Evolutionary conservation across 1,140 invertebrate species (phyloP).

Genomic region (Acromyrmex echinatior): DNA sequence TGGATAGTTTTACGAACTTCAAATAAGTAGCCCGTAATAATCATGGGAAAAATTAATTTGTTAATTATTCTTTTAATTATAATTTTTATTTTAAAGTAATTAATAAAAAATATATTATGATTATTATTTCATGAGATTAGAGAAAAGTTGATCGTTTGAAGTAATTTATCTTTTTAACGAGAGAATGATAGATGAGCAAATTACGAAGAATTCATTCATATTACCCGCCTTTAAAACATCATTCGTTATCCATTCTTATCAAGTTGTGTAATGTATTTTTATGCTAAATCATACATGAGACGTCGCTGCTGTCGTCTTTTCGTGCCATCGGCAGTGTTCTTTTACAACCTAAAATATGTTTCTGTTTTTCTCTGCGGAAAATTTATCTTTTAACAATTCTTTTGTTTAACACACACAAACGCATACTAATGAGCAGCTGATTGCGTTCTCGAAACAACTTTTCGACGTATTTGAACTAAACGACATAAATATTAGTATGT

Average conservation of each 20-base stretch:
- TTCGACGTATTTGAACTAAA: not conserved
- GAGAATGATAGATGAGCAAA: not conserved
- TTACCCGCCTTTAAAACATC: not conserved
- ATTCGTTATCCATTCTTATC: conserved; percentile 23
- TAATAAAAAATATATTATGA: too few species aligned
- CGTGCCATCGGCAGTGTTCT: not conserved
- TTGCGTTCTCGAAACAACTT: not conserved
- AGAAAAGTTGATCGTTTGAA: too few species aligned
- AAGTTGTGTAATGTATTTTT: not conserved
- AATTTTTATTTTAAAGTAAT: too few species aligned
- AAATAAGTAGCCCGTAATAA: not conserved
- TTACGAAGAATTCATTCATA: not conserved
- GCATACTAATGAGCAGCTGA: not conserved
- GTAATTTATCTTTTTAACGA: not conserved
- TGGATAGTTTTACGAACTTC: not conserved
- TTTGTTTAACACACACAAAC: not conserved
- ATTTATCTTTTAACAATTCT: not conserved
- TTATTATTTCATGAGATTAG: too few species aligned
- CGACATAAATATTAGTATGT: not conserved
- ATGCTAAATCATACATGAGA: conserved; percentile 13
- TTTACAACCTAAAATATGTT: not conserved
- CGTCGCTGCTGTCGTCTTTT: conserved; percentile 13
- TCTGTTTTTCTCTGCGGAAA: not conserved
- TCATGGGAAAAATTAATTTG: not conserved
- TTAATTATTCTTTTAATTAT: too few species aligned